Evolutionary conservation across 2,113 vertebrate genomes (phyloP).

Genomic region (Oryzias woworae): DNA sequence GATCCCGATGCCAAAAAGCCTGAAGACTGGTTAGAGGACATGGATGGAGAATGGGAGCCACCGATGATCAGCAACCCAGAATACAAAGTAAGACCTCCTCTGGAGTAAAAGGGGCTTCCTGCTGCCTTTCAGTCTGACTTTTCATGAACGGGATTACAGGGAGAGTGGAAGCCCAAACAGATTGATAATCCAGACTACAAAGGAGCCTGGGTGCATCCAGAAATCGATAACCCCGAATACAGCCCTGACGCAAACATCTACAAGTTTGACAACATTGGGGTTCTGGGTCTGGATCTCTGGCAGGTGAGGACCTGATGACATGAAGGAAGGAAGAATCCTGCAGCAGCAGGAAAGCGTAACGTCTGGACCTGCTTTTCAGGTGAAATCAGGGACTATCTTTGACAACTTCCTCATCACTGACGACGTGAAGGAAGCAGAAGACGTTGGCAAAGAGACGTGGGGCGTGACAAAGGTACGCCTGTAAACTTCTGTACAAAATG

Average conservation of each 20-base stretch:
- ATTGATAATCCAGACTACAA: constrained; percentile 81
- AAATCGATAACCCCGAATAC: constrained; percentile 81
- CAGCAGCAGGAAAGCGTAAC: background rate
- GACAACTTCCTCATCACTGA: constrained; percentile 86
- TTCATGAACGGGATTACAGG: constrained; percentile 56
- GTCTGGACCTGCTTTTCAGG: constrained; percentile 59
- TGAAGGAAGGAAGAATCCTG: background rate
- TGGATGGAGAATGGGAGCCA: constrained; percentile 82
- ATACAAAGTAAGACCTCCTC: constrained; percentile 73
- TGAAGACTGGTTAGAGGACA: constrained; percentile 81
- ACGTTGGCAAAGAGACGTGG: constrained; percentile 82
- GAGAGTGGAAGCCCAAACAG: constrained; percentile 83
- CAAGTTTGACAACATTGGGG: constrained; percentile 80
- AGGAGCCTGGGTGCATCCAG: constrained; percentile 84
- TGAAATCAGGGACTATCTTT: constrained; percentile 88
- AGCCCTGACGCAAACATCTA: constrained; percentile 73
- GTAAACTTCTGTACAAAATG: background rate
- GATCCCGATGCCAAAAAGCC: constrained; percentile 84
- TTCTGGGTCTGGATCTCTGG: constrained; percentile 87
- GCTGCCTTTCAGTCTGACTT: background rate
- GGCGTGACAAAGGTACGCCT: constrained; percentile 78
- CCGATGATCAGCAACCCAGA: constrained; percentile 83
- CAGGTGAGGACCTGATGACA: constrained; percentile 74
- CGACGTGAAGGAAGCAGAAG: constrained; percentile 81
- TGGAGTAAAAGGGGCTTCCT: background rate